These are phyloP conservation scores for Nezara viridula DNA, from an alignment of 2,888 invertebrate genomes.

Conservation along the genomic window DNA sequence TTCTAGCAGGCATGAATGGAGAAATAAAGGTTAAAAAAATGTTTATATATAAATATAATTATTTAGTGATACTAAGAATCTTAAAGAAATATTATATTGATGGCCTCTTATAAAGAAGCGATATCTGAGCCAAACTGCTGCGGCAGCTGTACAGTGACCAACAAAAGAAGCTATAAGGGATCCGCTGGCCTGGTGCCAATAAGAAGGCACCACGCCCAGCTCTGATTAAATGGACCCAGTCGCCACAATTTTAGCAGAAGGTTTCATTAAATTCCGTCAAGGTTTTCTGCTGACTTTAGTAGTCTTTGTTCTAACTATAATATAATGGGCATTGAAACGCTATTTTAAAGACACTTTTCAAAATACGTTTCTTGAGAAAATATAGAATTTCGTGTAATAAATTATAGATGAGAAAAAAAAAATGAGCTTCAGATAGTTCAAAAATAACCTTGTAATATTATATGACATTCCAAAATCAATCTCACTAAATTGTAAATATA, in stretches of 20 bases:
- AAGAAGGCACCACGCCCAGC: background rate
- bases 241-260: background rate
- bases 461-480: too few species aligned
- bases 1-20: too few species aligned
- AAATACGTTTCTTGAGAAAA: too few species aligned
- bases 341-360: background rate
- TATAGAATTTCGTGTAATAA: too few species aligned
- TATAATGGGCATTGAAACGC: background rate
- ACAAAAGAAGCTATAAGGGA: constrained; percentile 12
- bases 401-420: too few species aligned
- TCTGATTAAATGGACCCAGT: background rate
- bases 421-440: too few species aligned
- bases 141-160: background rate
- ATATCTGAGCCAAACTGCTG: background rate
- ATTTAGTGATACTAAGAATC: too few species aligned
- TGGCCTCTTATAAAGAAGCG: background rate
- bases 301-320: background rate
- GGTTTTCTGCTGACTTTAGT: background rate
- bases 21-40: too few species aligned
- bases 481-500: too few species aligned
- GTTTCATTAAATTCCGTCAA: background rate
- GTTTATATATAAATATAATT: too few species aligned
- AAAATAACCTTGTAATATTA: too few species aligned
- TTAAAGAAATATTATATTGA: background rate
- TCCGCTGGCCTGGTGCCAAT: background rate